Percentiles rank a stretch among this genome's conserved stretches.
Evolutionary conservation across 2,888 invertebrate genomes (phyloP).

Genomic region (Sturmia bella): DNA sequence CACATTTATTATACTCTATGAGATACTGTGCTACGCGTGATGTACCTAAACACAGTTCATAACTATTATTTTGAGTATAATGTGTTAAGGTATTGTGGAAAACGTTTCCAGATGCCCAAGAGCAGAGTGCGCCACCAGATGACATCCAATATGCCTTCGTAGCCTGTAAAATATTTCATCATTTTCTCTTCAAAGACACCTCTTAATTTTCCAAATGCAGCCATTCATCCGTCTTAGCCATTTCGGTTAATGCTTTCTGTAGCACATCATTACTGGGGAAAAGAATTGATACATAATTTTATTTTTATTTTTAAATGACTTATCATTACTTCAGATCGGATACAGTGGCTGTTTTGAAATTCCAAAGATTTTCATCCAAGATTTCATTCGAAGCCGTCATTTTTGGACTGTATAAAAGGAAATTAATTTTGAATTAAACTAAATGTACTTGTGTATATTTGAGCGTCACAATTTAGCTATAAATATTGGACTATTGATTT

Average conservation of each 20-base stretch:
- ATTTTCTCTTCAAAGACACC: slow-evolving; percentile 15
- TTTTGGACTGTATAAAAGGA: not conserved
- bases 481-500: no score
- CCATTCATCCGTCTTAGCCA: slow-evolving; percentile 25
- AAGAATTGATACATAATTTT: not conserved
- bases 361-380: slow-evolving; percentile 13
- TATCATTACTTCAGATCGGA: slow-evolving; percentile 23
- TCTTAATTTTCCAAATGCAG: slow-evolving; percentile 47
- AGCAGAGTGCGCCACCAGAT: slow-evolving; percentile 67
- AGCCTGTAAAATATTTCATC: slow-evolving; percentile 36
- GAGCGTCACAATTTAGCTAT: no score
- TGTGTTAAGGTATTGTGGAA: slow-evolving; percentile 42
- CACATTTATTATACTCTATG: not conserved
- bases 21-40: slow-evolving; percentile 38
- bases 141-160: slow-evolving; percentile 51
- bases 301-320: not conserved
- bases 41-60: slow-evolving; percentile 52
- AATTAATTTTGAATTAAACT: no score
- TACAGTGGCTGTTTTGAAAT: slow-evolving; percentile 7
- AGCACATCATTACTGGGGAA: not conserved
- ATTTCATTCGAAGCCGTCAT: not conserved
- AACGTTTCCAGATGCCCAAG: slow-evolving; percentile 64
- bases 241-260: slow-evolving; percentile 3
- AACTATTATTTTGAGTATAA: slow-evolving; percentile 35
- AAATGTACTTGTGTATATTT: no score